Conservation (phyloP, 2,113 vertebrate genomes). For the Rhinoderma darwinii region DNA sequence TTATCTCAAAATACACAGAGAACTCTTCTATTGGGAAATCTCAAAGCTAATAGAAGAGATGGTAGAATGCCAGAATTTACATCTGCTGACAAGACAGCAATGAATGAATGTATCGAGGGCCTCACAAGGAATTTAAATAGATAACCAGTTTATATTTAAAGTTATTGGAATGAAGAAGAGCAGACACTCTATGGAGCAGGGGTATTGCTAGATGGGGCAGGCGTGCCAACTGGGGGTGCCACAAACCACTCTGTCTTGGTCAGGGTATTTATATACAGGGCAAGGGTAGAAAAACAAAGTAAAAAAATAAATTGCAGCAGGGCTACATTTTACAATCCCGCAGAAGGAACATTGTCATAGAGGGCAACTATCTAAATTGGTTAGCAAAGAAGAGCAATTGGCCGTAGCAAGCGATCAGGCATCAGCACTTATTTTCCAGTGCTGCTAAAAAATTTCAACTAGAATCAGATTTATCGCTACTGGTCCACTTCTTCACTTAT, state of each 20-base stretch:
- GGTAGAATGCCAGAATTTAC: not conserved
- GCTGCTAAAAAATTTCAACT: too few species aligned
- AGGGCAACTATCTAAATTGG: too few species aligned
- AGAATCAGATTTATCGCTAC: too few species aligned
- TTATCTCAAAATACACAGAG: conserved; percentile 13
- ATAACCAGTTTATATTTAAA: not conserved
- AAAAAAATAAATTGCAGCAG: not conserved
- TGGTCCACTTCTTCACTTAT: too few species aligned
- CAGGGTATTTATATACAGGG: not conserved
- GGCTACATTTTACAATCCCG: too few species aligned
- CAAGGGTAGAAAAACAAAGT: not conserved
- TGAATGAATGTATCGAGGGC: not conserved
- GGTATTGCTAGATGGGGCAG: not conserved
- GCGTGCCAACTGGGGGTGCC: too few species aligned
- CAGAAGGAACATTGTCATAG: too few species aligned
- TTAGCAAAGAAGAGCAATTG: too few species aligned
- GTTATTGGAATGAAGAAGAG: not conserved
- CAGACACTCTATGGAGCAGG: not conserved
- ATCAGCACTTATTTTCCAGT: too few species aligned
- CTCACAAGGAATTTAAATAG: not conserved
- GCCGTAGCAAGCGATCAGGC: too few species aligned
- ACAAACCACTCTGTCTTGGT: not conserved
- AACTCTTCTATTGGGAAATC: conserved; percentile 18
- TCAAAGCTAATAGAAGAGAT: conserved; percentile 18
- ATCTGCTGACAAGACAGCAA: conserved; percentile 19